phyloP scores from a whole-genome alignment of 2,797 vertebrate genomes.

The Nannoperca australis region DNA sequence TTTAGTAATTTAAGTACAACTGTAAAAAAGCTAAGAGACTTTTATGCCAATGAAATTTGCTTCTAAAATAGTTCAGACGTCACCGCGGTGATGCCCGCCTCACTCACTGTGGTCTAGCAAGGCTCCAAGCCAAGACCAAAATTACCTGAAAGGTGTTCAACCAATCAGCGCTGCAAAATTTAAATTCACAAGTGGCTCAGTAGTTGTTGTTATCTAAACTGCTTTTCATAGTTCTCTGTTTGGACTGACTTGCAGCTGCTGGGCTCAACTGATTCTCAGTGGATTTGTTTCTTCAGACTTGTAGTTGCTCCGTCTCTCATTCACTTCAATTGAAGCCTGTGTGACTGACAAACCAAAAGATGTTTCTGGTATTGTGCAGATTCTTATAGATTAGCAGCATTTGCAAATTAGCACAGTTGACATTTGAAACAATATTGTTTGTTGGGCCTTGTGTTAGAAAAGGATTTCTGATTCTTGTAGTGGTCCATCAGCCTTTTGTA shows the following conservation, averaged over 20 bases:
- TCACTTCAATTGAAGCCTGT: neutral
- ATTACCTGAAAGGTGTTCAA: neutral
- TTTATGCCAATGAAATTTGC: neutral
- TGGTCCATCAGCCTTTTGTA: neutral
- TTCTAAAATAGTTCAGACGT: constrained; percentile 2
- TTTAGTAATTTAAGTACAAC: neutral
- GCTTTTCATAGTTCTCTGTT: neutral
- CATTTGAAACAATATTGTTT: neutral
- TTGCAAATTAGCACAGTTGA: neutral
- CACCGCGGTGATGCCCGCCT: neutral
- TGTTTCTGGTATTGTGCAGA: neutral
- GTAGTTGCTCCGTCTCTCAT: neutral
- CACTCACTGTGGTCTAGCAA: neutral
- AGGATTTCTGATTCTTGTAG: neutral
- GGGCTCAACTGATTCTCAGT: neutral
- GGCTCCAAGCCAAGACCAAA: neutral
- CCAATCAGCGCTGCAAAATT: neutral
- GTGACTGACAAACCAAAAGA: neutral
- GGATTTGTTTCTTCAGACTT: neutral
- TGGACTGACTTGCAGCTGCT: neutral
- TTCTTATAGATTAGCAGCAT: neutral
- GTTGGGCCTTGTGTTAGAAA: neutral
- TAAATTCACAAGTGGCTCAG: neutral
- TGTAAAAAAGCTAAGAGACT: neutral
- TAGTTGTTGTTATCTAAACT: neutral